Evolutionary conservation across 2,113 vertebrate genomes (phyloP).

Genomic region (mouse (Mus musculus)): GRCm39 chrX:111282501-111283000

Average conservation of each 20-base stretch:
- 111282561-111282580: constrained; percentile 18
- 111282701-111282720: neutral
- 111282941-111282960: constrained; percentile 23
- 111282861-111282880: neutral
- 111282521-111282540: neutral
- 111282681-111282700: neutral
- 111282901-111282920: neutral
- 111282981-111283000: neutral
- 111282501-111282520: neutral
- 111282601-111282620: neutral
- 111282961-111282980: constrained; percentile 37
- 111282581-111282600: constrained; percentile 26
- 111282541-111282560: neutral
- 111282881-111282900: neutral
- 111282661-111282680: neutral
- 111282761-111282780: neutral
- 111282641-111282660: neutral
- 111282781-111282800: constrained; percentile 3
- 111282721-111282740: constrained; percentile 9
- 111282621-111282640: constrained; percentile 22
- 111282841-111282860: neutral
- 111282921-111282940: neutral
- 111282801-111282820: constrained; percentile 10
- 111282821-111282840: constrained; percentile 18
- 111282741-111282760: constrained; percentile 9